A percentile compares a stretch with the other conserved stretches of the same genome.
Conservation (phyloP, 2,888 invertebrate genomes). For the Drosophila cognata region DNA sequence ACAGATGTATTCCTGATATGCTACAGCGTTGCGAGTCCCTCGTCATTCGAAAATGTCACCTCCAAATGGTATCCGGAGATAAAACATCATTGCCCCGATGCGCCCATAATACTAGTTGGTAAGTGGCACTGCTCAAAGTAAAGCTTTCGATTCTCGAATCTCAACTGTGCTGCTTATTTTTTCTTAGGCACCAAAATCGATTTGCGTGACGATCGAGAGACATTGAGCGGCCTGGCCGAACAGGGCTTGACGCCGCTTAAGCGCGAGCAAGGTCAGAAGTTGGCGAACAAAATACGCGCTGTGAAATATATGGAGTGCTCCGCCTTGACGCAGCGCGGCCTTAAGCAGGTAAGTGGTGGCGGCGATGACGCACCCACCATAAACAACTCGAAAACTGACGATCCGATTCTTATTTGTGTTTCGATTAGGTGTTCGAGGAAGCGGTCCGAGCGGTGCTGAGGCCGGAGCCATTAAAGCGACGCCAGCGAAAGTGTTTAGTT, state of each 20-base stretch:
- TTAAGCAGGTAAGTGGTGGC: constrained; percentile 90
- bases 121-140: constrained; percentile 80
- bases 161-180: constrained; percentile 24
- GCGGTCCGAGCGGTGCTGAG: constrained; percentile 98
- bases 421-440: constrained; percentile 96
- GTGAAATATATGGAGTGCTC: constrained; percentile 99
- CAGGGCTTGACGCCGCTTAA: constrained; percentile 98
- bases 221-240: constrained; percentile 94
- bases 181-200: constrained; percentile 97
- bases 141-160: neutral
- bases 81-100: constrained; percentile 99
- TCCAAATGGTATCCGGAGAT: constrained; percentile 99
- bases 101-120: constrained; percentile 99
- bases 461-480: constrained; percentile 98
- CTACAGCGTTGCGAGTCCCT: constrained; percentile 99
- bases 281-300: constrained; percentile 99
- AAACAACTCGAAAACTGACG: constrained; percentile 2
- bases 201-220: constrained; percentile 98
- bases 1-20: constrained; percentile 99
- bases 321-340: constrained; percentile 98
- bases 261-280: constrained; percentile 98
- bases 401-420: constrained; percentile 23
- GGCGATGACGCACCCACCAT: constrained; percentile 23
- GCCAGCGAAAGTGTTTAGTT: constrained; percentile 95
- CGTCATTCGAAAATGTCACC: constrained; percentile 99